These are phyloP conservation scores for Bergia puertoricense DNA, from an alignment of 92 coral and sea anemone genomes.

Conservation along the genomic window DNA sequence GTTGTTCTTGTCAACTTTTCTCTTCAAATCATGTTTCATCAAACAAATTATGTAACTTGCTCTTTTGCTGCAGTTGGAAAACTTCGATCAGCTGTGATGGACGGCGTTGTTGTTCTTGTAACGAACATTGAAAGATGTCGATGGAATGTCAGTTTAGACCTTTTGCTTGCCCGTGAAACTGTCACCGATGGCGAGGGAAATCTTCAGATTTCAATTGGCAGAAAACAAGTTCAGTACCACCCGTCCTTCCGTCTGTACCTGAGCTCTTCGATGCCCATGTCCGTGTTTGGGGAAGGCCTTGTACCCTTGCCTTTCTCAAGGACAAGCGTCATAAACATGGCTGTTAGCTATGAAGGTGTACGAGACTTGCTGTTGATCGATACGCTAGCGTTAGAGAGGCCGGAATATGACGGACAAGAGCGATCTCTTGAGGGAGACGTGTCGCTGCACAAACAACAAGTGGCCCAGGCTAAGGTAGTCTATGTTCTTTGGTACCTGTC, in stretches of 20 bases:
- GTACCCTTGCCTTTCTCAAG: constrained; percentile 74
- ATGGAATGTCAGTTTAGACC: constrained; percentile 69
- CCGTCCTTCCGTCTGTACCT: constrained; percentile 91
- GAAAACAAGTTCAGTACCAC: constrained; percentile 73
- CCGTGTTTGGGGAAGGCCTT: constrained; percentile 73
- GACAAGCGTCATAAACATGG: constrained; percentile 74
- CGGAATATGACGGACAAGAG: constrained; percentile 88
- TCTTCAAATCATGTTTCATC: background rate
- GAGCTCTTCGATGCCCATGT: constrained; percentile 78
- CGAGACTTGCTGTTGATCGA: constrained; percentile 71
- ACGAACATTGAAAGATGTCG: constrained; percentile 86
- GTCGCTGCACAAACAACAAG: constrained; percentile 83
- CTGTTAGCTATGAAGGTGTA: constrained; percentile 82
- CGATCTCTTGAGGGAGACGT: constrained; percentile 85
- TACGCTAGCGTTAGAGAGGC: constrained; percentile 83
- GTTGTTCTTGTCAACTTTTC: too few relatives aligned
- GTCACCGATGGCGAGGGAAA: constrained; percentile 65
- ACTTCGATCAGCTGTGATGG: constrained; percentile 78
- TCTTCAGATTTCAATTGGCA: constrained; percentile 74
- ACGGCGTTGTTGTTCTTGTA: constrained; percentile 82
- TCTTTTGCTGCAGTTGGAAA: constrained; percentile 51
- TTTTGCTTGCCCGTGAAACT: constrained; percentile 79
- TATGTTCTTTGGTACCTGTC: background rate
- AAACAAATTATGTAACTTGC: background rate
- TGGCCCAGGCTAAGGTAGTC: constrained; percentile 74